Base-by-base conservation (phyloP, 2,888 invertebrate genomes). In the Pollenia amentaria region DNA sequence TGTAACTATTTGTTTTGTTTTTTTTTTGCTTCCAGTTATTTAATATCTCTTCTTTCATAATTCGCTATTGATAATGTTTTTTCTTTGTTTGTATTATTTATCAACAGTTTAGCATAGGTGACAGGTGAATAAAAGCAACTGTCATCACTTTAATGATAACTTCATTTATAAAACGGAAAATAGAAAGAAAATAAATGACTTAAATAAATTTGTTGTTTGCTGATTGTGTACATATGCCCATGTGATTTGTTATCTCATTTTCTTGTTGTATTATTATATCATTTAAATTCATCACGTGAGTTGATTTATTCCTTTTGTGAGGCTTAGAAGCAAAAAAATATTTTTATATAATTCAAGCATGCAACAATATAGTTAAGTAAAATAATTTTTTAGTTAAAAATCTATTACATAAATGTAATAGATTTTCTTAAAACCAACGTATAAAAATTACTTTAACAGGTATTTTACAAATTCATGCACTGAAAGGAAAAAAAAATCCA, bases 91-190 rank as follows among this genome's bases (percentile, higher is more conserved):
- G 60, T 87, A 77, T 80, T 88, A 42, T 16, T 48, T 46, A 90
- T 91, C 90, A 90, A 90, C 88, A 89, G 90, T 90, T 92, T 90
- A 90, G 90, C 90, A 85, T 89, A 89, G 79, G 88, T 90, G 91
- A 90, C 91, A 91, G 91, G 90, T 91, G 90, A 89, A 91, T 90
- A 90, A 90, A 91, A 89, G 89, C 89, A 91, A 89, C 89, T 91
- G 91, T 91, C 91, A 91, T 62, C 89, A 76, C 65, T 76, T 65
- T 51, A 69, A 62, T 46, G 76, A 77, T 79, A 90, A 88, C 89
- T 89, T 89, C 89, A 89, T 91, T 90, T 89, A 89, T 89, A 89
- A 89, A 88, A 53, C 38, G 73, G 29, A 29, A 53, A 16, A 51
- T 3, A 48, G 7, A 46, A 44, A 2, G 16, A 60, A 69, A 67